phyloP scores from a whole-genome alignment of 2,113 vertebrate genomes.

The Seriola rivoliana region DNA sequence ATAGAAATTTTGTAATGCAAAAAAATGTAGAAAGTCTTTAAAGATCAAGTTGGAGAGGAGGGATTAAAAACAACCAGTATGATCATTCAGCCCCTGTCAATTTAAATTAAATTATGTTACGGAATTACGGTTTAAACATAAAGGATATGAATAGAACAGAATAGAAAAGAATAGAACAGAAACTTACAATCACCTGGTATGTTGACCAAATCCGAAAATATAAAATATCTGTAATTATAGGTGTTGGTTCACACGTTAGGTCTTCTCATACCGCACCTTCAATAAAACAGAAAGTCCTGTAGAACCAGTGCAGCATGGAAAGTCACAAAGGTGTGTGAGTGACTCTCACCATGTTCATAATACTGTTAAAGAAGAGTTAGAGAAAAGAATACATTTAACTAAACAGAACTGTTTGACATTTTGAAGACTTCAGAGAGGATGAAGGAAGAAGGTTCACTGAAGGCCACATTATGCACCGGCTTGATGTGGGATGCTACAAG shows the following conservation, averaged over 20 bases:
- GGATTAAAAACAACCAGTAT: not conserved
- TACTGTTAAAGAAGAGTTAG: not conserved
- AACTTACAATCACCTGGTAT: not conserved
- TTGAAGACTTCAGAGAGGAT: not conserved
- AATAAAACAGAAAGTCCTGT: not conserved
- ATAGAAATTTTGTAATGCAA: not conserved
- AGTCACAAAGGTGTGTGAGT: not conserved
- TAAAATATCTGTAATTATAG: too few relatives aligned
- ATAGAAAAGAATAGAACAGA: not conserved
- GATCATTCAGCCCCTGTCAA: not conserved
- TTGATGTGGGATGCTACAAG: constrained; percentile 28
- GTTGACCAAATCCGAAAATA: not conserved
- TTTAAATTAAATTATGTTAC: not conserved
- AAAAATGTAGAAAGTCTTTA: not conserved
- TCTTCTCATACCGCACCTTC: not conserved
- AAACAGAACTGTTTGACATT: constrained; percentile 22
- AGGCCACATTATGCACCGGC: constrained; percentile 1
- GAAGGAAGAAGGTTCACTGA: not conserved
- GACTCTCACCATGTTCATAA: not conserved
- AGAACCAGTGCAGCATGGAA: constrained; percentile 10
- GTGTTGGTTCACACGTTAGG: not conserved
- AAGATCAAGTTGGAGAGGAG: not conserved
- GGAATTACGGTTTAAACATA: not conserved
- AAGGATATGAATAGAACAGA: not conserved
- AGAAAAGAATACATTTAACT: not conserved